Base-by-base conservation (phyloP, 2,888 invertebrate species). In the Drosophila neonasuta region DNA sequence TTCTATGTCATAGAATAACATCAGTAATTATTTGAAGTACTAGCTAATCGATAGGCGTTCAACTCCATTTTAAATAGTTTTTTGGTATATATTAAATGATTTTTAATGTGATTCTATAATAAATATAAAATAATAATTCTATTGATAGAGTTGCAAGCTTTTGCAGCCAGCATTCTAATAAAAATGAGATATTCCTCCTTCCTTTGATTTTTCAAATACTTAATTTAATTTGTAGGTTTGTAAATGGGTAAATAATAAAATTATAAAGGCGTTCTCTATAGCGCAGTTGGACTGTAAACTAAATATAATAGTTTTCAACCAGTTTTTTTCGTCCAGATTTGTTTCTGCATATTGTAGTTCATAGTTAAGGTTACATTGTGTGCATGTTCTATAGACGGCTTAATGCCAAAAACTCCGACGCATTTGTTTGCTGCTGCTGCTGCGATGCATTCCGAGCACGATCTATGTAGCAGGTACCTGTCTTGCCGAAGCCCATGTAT, bases 351-450 rank as follows among this genome's bases (percentile, higher is more conserved):
- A 20, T 51, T 39, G 48, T 48, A 57, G 44, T 54, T 57, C 20
- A 30, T 46, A 50, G 64, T 56, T 48, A 48, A 64, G 41, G 15
- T 52, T 56, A 24, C 13, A 58, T 64, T 63, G 61, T 76, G 29
- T 64, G 68, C 62, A 65, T 61, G 55, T 84, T 79, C 66, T 80
- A 56, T 10, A 52, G 59, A 46, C 45, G 50, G 39, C 54, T 82
- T 79, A 79, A 66, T 80, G 80, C 77, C 68, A 86, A 87, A 78
- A 73, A 78, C 86, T 87, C 80, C 82, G 68, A 78, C 79, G 79
- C 74, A 83, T 86, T 82, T 58, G 36, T 20, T 41, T 41, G 79
- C 52, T 58, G 69, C 41, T 36, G 79, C 52, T 15, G 62, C 49
- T 34, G 71, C 62, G 41, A 46, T 87, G 83, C 84, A 81, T 87